These are phyloP conservation scores for Drosophila arizonae DNA, from an alignment of 1,140 invertebrate species.

Conservation along the genomic window DNA sequence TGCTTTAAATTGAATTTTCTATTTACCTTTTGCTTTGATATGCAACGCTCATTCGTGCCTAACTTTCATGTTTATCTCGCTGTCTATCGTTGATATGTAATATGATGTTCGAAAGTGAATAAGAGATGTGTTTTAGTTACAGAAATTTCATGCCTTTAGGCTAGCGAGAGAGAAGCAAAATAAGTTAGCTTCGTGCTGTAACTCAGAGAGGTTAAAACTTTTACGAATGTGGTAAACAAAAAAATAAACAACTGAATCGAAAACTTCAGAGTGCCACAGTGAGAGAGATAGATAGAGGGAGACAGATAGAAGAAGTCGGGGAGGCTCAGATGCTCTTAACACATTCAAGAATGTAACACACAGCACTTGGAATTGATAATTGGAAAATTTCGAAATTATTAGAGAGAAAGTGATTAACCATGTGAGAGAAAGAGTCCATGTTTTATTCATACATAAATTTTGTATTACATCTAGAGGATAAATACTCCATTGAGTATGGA, in stretches of 20 bases:
- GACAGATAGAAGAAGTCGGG: background rate
- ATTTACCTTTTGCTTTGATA: slow-evolving; percentile 67
- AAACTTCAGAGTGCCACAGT: background rate
- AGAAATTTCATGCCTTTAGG: background rate
- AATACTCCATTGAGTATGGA: too few relatives aligned
- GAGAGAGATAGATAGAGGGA: background rate
- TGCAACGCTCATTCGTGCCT: slow-evolving; percentile 26
- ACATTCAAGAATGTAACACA: background rate
- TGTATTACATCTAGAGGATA: too few relatives aligned
- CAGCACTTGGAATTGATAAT: background rate
- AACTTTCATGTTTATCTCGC: slow-evolving; percentile 1
- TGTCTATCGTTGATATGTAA: background rate
- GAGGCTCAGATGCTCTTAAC: background rate
- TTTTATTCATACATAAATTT: too few relatives aligned
- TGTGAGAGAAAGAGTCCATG: too few relatives aligned
- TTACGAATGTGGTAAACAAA: background rate
- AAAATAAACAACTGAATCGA: background rate
- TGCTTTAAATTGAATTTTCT: slow-evolving; percentile 78
- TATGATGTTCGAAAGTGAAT: slow-evolving; percentile 4
- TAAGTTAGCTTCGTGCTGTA: background rate
- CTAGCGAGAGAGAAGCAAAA: background rate
- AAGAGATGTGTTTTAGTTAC: background rate
- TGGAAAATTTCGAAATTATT: too few relatives aligned
- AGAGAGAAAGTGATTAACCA: too few relatives aligned
- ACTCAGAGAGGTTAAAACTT: background rate